Base-by-base conservation (phyloP, 2,797 vertebrate genomes). In the Hipposideros larvatus region DNA sequence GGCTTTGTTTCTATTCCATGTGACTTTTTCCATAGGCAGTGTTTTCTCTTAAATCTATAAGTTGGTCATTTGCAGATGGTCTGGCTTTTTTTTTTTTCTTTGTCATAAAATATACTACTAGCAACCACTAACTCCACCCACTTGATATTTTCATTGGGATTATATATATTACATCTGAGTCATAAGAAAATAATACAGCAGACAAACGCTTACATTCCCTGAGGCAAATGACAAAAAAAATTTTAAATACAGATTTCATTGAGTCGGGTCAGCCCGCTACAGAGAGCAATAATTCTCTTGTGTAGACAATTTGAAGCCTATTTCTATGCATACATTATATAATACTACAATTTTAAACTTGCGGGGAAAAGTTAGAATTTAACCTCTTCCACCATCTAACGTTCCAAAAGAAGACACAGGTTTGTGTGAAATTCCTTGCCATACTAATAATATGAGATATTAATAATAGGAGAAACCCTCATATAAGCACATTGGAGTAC, bases 101-200 rank as follows among this genome's bases (percentile, higher is more conserved):
- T 5, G n/a, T 91, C 61, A 34, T 98, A 96, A 96, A 97, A 95
- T 65, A 53, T 21, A 34, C 55, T 93, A 55, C 96, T 95, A 92
- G 95, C 46, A 71, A 92, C 21, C 34, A 90, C 95, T 91, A 92
- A 83, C 71, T 95, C 74, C 61, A 53, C 78, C 89, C 43, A 68
- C 82, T 95, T 83, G 37, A 80, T 97, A 96, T 92, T 96, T 97
- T 87, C 88, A 89, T 31, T 83, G 78, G 91, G 48, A 51, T 51
- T 53, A 66, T 84, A 96, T 95, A 89, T 91, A 90, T 94, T 68
- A 94, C 37, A 70, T 95, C 94, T 96, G 90, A 97, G 88, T 95
- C 95, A 93, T 73, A 95, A 92, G 88, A 86, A 95, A 95, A 95
- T 77, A 95, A 87, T 37, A 88, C 0, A 96, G 85, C 88, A 89